phyloP scores from a whole-genome alignment of 1,140 invertebrate species.

The Drosophila quadrilineata region DNA sequence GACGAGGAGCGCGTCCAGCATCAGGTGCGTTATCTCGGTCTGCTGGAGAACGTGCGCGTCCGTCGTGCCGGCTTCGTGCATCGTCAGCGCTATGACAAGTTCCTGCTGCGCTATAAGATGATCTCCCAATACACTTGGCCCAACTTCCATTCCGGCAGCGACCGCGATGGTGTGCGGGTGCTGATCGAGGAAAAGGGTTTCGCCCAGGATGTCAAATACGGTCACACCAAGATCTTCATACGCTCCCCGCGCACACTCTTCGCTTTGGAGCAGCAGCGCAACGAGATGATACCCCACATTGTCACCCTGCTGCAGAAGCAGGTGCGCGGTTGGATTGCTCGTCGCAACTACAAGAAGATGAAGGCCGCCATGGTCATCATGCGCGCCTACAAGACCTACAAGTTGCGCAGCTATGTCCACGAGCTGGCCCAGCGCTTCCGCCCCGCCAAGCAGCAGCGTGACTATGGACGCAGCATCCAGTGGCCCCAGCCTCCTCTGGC shows the following conservation, averaged over 20 bases:
- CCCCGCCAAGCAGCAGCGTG: slow-evolving; percentile 84
- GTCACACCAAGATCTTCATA: slow-evolving; percentile 97
- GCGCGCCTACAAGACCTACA: slow-evolving; percentile 92
- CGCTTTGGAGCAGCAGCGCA: slow-evolving; percentile 90
- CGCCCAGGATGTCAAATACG: slow-evolving; percentile 93
- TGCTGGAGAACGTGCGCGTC: slow-evolving; percentile 96
- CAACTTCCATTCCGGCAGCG: slow-evolving; percentile 89
- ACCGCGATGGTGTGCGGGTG: slow-evolving; percentile 91
- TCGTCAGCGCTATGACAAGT: slow-evolving; percentile 93
- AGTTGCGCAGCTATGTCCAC: slow-evolving; percentile 89
- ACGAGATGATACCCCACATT: slow-evolving; percentile 92
- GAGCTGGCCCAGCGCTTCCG: slow-evolving; percentile 86
- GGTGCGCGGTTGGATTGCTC: slow-evolving; percentile 92
- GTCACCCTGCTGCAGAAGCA: slow-evolving; percentile 96
- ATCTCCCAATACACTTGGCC: slow-evolving; percentile 97
- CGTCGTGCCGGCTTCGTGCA: slow-evolving; percentile 96
- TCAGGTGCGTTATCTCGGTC: slow-evolving; percentile 94
- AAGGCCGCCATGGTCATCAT: slow-evolving; percentile 92
- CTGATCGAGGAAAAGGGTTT: slow-evolving; percentile 92
- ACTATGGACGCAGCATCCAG: slow-evolving; percentile 89
- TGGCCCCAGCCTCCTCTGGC: slow-evolving; percentile 92
- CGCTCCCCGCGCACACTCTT: slow-evolving; percentile 94
- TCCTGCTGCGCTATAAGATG: slow-evolving; percentile 96
- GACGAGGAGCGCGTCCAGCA: slow-evolving; percentile 91
- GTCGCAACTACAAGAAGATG: slow-evolving; percentile 91